Percentiles rank a stretch among this genome's conserved stretches.
phyloP scores from a whole-genome alignment of 1,140 invertebrate species.

The Daktulosphaira vitifoliae region DNA sequence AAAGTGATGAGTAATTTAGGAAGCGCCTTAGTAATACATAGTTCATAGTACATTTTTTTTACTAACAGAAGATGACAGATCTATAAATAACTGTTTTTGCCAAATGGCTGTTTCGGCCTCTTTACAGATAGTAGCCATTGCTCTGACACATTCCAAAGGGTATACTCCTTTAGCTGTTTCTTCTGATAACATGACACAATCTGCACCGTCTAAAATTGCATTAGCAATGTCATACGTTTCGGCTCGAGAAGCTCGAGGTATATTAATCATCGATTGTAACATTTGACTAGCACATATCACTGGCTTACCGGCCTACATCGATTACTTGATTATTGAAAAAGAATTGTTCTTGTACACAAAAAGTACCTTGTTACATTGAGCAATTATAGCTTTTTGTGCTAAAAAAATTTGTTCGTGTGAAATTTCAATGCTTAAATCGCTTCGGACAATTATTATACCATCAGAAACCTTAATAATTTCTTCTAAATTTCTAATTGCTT shows the following conservation, averaged over 20 bases:
- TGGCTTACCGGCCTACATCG: conserved; percentile 70
- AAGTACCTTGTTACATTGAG: conserved; percentile 69
- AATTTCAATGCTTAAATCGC: conserved; percentile 95
- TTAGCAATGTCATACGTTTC: conserved; percentile 97
- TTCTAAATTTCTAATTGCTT: conserved; percentile 88
- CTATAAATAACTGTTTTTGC: conserved; percentile 85
- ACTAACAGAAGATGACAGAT: conserved; percentile 60
- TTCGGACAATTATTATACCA: conserved; percentile 95
- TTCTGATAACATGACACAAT: conserved; percentile 97
- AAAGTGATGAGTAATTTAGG: too few relatives aligned
- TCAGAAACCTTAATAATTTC: conserved; percentile 88
- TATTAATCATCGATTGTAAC: conserved; percentile 97
- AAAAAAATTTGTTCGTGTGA: conserved; percentile 99
- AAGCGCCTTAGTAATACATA: too few relatives aligned
- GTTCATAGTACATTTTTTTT: too few relatives aligned
- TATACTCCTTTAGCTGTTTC: conserved; percentile 97
- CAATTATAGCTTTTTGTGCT: conserved; percentile 96
- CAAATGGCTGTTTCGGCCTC: conserved; percentile 98
- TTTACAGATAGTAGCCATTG: conserved; percentile 94
- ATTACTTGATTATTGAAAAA: too few relatives aligned
- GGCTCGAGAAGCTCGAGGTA: conserved; percentile 88
- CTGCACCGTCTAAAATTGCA: conserved; percentile 92
- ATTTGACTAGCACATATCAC: conserved; percentile 98
- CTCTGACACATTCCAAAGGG: conserved; percentile 82
- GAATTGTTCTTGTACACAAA: too few relatives aligned